phyloP scores from a whole-genome alignment of 1,140 invertebrate genomes.

The Drosophila athabasca region DNA sequence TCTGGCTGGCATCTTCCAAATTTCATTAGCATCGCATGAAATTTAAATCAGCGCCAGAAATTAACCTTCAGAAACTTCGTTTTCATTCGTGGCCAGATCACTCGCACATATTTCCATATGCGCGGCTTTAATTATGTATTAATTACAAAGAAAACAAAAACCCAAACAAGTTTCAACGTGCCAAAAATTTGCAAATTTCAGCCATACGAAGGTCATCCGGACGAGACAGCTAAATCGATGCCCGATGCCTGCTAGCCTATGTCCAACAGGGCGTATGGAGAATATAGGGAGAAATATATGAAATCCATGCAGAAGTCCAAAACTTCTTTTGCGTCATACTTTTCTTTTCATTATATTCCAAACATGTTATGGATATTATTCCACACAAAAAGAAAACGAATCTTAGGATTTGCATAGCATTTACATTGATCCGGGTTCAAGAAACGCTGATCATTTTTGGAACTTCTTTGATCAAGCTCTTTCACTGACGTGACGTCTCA shows the following conservation, averaged over 20 bases:
- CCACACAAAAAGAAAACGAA: slow-evolving; percentile 18
- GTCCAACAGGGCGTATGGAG: slow-evolving; percentile 38
- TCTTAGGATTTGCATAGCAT: slow-evolving; percentile 3
- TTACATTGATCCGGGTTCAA: slow-evolving; percentile 35
- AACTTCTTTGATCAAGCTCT: background rate
- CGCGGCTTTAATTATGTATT: slow-evolving; percentile 59
- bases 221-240: slow-evolving; percentile 11
- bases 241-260: slow-evolving; percentile 1
- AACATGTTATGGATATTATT: slow-evolving; percentile 22
- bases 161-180: slow-evolving; percentile 50
- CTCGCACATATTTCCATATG: slow-evolving; percentile 60
- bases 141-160: slow-evolving; percentile 57
- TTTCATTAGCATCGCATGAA: slow-evolving; percentile 60
- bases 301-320: background rate
- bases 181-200: slow-evolving; percentile 52
- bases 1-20: slow-evolving; percentile 45
- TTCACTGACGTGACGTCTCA: too few species aligned
- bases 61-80: slow-evolving; percentile 57
- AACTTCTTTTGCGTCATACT: slow-evolving; percentile 40
- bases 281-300: background rate
- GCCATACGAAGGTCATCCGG: slow-evolving; percentile 33
- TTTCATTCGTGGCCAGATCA: slow-evolving; percentile 38
- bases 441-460: slow-evolving; percentile 10
- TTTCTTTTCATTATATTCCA: slow-evolving; percentile 40
- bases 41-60: slow-evolving; percentile 58